Conservation (phyloP, 2,888 invertebrate genomes). For the Pyrocoelia pectoralis region DNA sequence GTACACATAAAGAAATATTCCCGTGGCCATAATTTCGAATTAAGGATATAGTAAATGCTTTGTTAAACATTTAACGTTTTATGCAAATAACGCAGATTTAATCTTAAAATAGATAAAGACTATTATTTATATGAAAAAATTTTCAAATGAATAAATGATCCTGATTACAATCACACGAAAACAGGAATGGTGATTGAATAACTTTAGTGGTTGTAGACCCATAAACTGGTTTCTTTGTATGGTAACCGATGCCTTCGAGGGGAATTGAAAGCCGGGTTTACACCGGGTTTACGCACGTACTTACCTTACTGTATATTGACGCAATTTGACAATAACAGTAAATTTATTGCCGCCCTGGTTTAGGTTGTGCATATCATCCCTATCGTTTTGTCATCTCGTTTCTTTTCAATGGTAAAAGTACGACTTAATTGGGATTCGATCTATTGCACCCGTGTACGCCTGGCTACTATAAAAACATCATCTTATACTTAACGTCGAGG, state of each 20-base stretch:
- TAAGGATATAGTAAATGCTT: no score
- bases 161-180: constrained; percentile 20
- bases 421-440: neutral
- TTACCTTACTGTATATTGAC: no score
- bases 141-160: neutral
- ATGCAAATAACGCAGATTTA: no score
- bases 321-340: no score
- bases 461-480: neutral
- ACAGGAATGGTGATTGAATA: constrained; percentile 28
- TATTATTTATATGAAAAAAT: no score
- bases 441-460: neutral
- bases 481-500: neutral
- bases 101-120: no score
- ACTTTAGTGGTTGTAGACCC: constrained; percentile 25
- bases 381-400: no score
- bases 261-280: constrained; percentile 25
- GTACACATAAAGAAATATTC: no score
- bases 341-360: no score
- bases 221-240: constrained; percentile 35
- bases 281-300: constrained; percentile 1
- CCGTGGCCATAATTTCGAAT: no score
- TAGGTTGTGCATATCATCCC: no score
- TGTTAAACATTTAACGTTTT: no score
- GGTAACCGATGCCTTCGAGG: constrained; percentile 23
- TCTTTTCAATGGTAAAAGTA: neutral